Conservation (phyloP, 2,888 invertebrate genomes). For the Azorinus chamasolen region DNA sequence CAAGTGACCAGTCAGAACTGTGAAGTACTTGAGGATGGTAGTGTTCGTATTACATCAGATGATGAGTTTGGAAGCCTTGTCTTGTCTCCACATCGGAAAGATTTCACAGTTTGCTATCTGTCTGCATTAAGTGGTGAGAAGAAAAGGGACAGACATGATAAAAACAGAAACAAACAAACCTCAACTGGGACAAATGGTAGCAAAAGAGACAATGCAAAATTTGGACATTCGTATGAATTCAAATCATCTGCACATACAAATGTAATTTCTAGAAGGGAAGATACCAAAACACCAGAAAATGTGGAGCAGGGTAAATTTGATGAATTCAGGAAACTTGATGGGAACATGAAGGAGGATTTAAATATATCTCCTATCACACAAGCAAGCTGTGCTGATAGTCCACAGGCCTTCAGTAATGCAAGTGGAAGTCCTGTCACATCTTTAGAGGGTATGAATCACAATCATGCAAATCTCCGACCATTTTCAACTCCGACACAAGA, state of each 20-base stretch:
- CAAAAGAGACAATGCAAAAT: too few species aligned
- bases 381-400: constrained; percentile 65
- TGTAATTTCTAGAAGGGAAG: too few species aligned
- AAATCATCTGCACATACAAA: too few species aligned
- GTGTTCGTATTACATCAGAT: constrained; percentile 73
- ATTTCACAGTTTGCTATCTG: constrained; percentile 82
- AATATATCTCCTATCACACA: constrained; percentile 72
- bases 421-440: constrained; percentile 61
- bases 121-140: constrained; percentile 75
- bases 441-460: constrained; percentile 37
- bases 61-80: constrained; percentile 81
- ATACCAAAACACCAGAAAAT: background rate
- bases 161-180: constrained; percentile 8
- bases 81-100: constrained; percentile 79
- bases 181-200: background rate
- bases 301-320: too few species aligned
- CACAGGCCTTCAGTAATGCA: constrained; percentile 51
- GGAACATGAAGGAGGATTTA: constrained; percentile 43
- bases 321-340: too few species aligned
- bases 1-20: constrained; percentile 56
- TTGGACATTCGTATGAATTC: too few species aligned
- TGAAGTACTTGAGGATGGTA: constrained; percentile 77
- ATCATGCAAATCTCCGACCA: constrained; percentile 51
- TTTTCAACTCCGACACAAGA: constrained; percentile 70
- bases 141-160: constrained; percentile 35